A percentile compares a stretch with the other conserved stretches of the same genome.
Conservation (phyloP, 2,113 vertebrate genomes). For the Struthio camelus region DNA sequence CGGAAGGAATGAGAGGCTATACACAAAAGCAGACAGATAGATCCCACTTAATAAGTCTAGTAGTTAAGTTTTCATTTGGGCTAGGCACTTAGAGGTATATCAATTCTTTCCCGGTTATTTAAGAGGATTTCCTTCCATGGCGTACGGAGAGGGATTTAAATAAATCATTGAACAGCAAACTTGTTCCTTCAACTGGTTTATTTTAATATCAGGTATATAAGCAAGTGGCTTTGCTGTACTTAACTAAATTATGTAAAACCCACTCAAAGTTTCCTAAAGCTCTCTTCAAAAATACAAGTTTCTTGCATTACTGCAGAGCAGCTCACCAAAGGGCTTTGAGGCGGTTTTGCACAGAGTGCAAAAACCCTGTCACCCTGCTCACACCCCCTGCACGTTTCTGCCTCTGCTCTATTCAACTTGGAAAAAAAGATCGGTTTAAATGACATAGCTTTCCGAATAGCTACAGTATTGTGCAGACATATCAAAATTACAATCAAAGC, state of each 20-base stretch:
- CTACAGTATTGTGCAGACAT: conserved; percentile 31
- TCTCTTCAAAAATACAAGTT: conserved; percentile 29
- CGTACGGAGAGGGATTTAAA: conserved; percentile 48
- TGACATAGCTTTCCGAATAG: conserved; percentile 37
- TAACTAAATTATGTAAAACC: conserved; percentile 64
- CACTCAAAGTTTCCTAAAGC: conserved; percentile 60
- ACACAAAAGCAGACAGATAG: background rate
- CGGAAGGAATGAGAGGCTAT: background rate
- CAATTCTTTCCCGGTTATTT: conserved; percentile 31
- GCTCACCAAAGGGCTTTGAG: conserved; percentile 35
- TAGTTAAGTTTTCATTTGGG: background rate
- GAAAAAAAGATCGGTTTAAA: conserved; percentile 1
- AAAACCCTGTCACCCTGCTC: background rate
- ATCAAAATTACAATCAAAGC: conserved; percentile 61
- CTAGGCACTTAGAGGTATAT: background rate
- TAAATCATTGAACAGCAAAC: conserved; percentile 49
- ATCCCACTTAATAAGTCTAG: background rate
- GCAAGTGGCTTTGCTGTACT: conserved; percentile 56
- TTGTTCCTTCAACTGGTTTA: conserved; percentile 49
- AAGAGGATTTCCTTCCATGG: conserved; percentile 53
- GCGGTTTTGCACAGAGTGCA: background rate
- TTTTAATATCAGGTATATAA: conserved; percentile 56
- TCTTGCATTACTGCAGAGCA: background rate
- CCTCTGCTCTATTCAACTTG: background rate
- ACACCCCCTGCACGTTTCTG: background rate